Evolutionary conservation across 2,888 invertebrate genomes (phyloP).

Genomic region (Cheilosia vernalis): DNA sequence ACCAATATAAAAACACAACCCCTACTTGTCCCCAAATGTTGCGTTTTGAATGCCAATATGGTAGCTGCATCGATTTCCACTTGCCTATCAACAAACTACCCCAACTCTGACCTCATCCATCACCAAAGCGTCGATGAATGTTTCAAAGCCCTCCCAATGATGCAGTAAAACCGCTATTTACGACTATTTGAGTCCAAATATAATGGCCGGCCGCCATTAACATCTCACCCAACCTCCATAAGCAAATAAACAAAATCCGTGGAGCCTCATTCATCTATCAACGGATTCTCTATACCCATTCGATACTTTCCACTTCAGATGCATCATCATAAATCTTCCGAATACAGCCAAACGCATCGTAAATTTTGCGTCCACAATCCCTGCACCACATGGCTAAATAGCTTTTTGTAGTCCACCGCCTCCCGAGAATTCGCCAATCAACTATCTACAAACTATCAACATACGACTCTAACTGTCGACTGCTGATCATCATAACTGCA

Average conservation of each 20-base stretch:
- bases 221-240: slow-evolving; percentile 29
- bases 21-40: too few species aligned
- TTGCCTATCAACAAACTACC: not conserved
- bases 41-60: too few species aligned
- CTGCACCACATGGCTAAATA: slow-evolving; percentile 22
- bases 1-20: too few species aligned
- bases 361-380: slow-evolving; percentile 21
- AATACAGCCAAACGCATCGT: slow-evolving; percentile 39
- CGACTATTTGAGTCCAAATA: slow-evolving; percentile 50
- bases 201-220: slow-evolving; percentile 56
- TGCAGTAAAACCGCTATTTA: slow-evolving; percentile 46
- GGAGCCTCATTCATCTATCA: slow-evolving; percentile 22
- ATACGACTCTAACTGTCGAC: slow-evolving; percentile 16
- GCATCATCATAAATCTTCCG: slow-evolving; percentile 52
- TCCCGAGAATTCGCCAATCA: slow-evolving; percentile 52
- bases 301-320: slow-evolving; percentile 64
- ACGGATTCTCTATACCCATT: slow-evolving; percentile 18
- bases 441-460: slow-evolving; percentile 37
- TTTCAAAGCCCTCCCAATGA: slow-evolving; percentile 15
- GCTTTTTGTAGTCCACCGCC: not conserved
- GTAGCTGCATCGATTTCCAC: too few species aligned
- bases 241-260: slow-evolving; percentile 29
- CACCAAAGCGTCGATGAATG: not conserved
- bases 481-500: slow-evolving; percentile 51
- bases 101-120: not conserved